phyloP scores from a whole-genome alignment of 2,113 vertebrate genomes.

The Xyrauchen texanus region DNA sequence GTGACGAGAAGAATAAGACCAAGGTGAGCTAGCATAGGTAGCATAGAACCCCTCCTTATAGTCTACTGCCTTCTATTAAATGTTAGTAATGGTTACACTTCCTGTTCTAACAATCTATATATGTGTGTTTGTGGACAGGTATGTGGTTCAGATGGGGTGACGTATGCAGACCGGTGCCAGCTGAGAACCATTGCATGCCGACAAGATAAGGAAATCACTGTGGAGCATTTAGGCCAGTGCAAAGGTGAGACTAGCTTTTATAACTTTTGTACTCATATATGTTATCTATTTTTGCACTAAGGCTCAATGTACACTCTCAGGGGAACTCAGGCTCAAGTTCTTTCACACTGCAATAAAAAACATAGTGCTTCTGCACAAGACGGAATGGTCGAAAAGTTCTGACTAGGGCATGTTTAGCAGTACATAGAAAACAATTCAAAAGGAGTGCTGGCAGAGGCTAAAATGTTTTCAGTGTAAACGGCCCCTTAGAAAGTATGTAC shows the following conservation, averaged over 20 bases:
- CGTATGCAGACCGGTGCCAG: conserved; percentile 94
- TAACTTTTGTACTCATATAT: neutral
- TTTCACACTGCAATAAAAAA: no score
- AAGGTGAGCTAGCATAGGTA: conserved; percentile 77
- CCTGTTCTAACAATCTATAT: neutral
- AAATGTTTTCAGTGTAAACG: no score
- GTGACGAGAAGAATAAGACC: conserved; percentile 77
- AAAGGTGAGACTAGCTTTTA: conserved; percentile 78
- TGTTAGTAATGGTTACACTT: no score
- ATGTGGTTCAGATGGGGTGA: conserved; percentile 94
- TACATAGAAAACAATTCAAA: no score
- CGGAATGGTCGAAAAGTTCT: no score
- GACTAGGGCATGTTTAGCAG: no score
- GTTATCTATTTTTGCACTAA: conserved; percentile 1
- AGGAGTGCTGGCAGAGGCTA: no score
- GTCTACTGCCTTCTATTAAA: no score
- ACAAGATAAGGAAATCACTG: conserved; percentile 81
- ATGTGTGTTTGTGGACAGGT: conserved; percentile 76
- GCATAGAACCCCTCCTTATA: no score
- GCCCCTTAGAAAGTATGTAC: no score
- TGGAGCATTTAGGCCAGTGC: conserved; percentile 85
- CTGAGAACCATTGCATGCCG: conserved; percentile 93
- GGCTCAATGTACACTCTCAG: neutral
- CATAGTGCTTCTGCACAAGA: no score
- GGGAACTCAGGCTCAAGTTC: no score